A percentile compares a stretch with the other conserved stretches of the same genome.
Conservation (phyloP, 2,888 invertebrate genomes). For the Temnothorax ravouxi region DNA sequence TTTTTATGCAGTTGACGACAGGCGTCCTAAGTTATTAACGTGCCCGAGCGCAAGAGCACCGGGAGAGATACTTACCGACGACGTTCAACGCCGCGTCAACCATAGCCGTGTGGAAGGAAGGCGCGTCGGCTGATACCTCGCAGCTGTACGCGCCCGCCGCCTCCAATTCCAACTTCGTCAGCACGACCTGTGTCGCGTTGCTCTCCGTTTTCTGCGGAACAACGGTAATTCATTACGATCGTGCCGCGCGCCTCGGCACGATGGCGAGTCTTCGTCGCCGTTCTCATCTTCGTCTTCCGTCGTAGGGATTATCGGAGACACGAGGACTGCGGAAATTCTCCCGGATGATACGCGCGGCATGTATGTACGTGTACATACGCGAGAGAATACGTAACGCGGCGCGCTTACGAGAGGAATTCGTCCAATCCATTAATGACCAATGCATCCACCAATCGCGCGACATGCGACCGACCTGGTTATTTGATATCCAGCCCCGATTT, state of each 20-base stretch:
- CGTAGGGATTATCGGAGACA: conserved; percentile 15
- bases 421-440: conserved; percentile 33
- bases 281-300: background rate
- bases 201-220: conserved; percentile 81
- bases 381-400: background rate
- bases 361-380: background rate
- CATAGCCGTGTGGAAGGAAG: conserved; percentile 84
- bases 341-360: background rate
- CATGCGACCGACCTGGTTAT: conserved; percentile 14
- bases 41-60: background rate
- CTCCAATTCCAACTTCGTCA: conserved; percentile 81
- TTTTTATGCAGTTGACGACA: conserved; percentile 21
- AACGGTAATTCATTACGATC: conserved; percentile 49
- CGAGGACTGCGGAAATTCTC: background rate
- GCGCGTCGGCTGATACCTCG: conserved; percentile 85
- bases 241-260: background rate
- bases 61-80: conserved; percentile 79
- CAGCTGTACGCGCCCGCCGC: conserved; percentile 84
- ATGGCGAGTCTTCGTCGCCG: background rate
- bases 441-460: conserved; percentile 27
- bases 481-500: background rate
- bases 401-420: conserved; percentile 16
- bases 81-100: conserved; percentile 83
- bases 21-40: conserved; percentile 28
- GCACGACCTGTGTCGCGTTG: conserved; percentile 83